These are phyloP conservation scores for Lemur catta DNA, from an alignment of 2,797 vertebrate genomes.

Conservation along the genomic window DNA sequence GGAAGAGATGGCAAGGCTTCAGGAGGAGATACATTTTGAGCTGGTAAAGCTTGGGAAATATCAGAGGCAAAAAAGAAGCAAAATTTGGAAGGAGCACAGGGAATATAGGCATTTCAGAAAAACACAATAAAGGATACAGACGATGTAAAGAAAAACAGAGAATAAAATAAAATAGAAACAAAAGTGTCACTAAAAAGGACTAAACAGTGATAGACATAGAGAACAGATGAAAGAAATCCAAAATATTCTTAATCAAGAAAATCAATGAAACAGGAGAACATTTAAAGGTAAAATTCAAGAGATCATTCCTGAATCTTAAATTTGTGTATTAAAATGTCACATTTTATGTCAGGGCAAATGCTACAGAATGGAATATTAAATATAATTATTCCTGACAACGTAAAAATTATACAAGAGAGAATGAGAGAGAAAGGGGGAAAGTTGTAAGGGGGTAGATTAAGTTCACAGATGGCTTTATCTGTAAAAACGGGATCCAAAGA, in stretches of 20 bases:
- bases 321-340: background rate
- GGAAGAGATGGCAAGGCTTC: background rate
- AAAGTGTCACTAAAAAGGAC: background rate
- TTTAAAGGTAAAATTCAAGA: conserved; percentile 9
- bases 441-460: background rate
- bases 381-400: background rate
- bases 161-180: background rate
- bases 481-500: background rate
- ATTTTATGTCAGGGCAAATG: background rate
- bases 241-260: background rate
- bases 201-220: background rate
- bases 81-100: background rate
- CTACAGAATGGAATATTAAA: background rate
- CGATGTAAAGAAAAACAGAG: background rate
- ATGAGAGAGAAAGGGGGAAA: background rate
- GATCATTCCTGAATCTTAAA: background rate
- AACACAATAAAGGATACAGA: background rate
- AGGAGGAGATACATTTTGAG: background rate
- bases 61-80: background rate
- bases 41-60: background rate
- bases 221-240: background rate
- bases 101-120: background rate
- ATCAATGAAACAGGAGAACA: background rate
- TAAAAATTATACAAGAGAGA: background rate
- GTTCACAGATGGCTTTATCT: background rate